A percentile compares a stretch with the other conserved stretches of the same genome.
Evolutionary conservation across 2,888 invertebrate genomes (phyloP).

Genomic region (Trachelus troglodyta): DNA sequence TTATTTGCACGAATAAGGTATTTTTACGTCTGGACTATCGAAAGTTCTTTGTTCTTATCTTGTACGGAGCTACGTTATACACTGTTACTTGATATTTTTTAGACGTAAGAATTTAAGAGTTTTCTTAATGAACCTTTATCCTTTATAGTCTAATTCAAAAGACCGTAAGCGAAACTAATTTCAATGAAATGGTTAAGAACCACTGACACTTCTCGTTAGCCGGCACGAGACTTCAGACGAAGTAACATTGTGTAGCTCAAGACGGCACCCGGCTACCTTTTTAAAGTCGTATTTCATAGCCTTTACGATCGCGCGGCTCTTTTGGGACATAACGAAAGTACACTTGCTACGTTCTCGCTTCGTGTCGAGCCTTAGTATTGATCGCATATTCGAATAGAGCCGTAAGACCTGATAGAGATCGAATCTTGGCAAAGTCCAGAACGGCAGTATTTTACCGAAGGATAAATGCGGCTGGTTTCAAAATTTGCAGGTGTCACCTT

Average conservation of each 20-base stretch:
- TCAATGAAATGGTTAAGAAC: not conserved
- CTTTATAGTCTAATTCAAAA: not conserved
- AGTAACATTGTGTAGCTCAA: not conserved
- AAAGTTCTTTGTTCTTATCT: not conserved
- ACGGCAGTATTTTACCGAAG: not conserved
- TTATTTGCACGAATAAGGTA: constrained; percentile 19
- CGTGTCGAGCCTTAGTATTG: not conserved
- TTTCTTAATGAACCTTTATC: not conserved
- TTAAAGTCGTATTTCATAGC: not conserved
- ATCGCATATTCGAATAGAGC: not conserved
- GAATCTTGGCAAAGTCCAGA: not conserved
- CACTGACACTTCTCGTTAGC: not conserved
- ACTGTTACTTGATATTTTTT: not conserved
- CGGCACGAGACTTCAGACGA: constrained; percentile 1
- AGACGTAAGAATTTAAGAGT: not conserved
- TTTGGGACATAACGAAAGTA: constrained; percentile 2
- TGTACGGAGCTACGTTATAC: not conserved
- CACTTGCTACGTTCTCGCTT: not conserved
- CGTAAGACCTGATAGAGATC: not conserved
- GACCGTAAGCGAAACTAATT: not conserved
- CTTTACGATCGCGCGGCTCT: constrained; percentile 8
- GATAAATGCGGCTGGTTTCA: not conserved
- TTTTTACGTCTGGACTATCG: not conserved
- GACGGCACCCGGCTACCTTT: not conserved
- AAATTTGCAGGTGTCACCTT: not conserved